Evolutionary conservation across 2,888 invertebrate genomes (phyloP).

Genomic region (Shargacucullia verbasci): DNA sequence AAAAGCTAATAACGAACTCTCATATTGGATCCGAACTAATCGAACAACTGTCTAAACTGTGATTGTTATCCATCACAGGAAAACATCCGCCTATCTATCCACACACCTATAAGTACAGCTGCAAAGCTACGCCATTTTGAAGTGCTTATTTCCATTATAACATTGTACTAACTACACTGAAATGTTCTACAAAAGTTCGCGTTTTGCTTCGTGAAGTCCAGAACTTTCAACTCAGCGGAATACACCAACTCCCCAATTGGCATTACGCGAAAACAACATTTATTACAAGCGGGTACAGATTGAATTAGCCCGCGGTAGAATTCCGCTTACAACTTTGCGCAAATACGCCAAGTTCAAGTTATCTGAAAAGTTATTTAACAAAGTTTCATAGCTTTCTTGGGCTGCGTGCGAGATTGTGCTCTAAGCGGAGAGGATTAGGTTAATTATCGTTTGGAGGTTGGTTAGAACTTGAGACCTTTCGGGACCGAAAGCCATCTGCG

Average conservation of each 20-base stretch:
- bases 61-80: conserved; percentile 68
- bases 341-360: conserved; percentile 88
- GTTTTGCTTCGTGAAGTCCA: conserved; percentile 89
- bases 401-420: conserved; percentile 79
- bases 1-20: conserved; percentile 20
- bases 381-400: conserved; percentile 89
- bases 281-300: conserved; percentile 88
- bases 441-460: conserved; percentile 76
- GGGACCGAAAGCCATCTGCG: conserved; percentile 72
- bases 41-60: conserved; percentile 63
- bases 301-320: conserved; percentile 85
- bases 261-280: conserved; percentile 88
- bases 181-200: conserved; percentile 89
- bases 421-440: conserved; percentile 76
- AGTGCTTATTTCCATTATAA: conserved; percentile 90
- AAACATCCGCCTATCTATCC: conserved; percentile 77
- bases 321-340: conserved; percentile 87
- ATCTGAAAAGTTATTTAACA: conserved; percentile 90
- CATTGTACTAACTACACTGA: conserved; percentile 90
- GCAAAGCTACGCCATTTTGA: conserved; percentile 88
- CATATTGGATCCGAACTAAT: conserved; percentile 41
- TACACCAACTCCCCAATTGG: conserved; percentile 84
- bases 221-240: conserved; percentile 82
- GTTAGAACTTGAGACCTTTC: conserved; percentile 72
- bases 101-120: conserved; percentile 77